Conservation (phyloP, 2,888 invertebrate genomes). For the Melanchra persicariae region DNA sequence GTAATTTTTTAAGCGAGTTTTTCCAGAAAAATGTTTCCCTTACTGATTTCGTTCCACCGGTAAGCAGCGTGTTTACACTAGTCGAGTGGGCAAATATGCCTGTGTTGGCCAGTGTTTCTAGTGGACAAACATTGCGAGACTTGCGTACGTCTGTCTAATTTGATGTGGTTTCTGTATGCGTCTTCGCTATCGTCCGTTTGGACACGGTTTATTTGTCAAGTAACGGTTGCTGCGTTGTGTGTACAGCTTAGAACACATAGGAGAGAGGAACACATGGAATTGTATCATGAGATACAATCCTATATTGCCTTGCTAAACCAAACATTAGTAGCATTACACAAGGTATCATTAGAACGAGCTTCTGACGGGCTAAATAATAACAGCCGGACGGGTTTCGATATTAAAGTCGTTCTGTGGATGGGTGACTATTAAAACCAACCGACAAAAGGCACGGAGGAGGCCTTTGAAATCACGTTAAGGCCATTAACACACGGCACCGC, state of each 20-base stretch:
- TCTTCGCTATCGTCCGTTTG: constrained; percentile 16
- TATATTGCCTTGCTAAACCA: background rate
- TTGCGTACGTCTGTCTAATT: constrained; percentile 16
- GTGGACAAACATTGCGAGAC: constrained; percentile 30
- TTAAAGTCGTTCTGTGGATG: too few species aligned
- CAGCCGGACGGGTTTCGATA: too few species aligned
- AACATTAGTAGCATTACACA: background rate
- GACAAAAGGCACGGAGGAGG: too few species aligned
- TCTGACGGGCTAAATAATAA: too few species aligned
- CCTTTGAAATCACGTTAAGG: too few species aligned
- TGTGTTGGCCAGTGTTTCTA: constrained; percentile 1
- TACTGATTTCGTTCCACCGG: background rate
- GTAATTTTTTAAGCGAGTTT: constrained; percentile 37
- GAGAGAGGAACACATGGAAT: too few species aligned
- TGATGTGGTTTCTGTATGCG: constrained; percentile 30
- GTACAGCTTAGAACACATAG: background rate
- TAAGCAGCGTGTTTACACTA: constrained; percentile 10
- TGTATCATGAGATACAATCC: background rate
- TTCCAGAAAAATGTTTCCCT: constrained; percentile 39
- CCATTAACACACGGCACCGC: too few species aligned
- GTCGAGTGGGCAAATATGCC: constrained; percentile 28
- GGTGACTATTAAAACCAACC: too few species aligned
- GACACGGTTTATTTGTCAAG: constrained; percentile 16
- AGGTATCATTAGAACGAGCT: too few species aligned
- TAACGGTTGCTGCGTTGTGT: background rate